Base-by-base conservation (phyloP, 53 echinoderm and acorn worm species). In the Actinopyga echinites region DNA sequence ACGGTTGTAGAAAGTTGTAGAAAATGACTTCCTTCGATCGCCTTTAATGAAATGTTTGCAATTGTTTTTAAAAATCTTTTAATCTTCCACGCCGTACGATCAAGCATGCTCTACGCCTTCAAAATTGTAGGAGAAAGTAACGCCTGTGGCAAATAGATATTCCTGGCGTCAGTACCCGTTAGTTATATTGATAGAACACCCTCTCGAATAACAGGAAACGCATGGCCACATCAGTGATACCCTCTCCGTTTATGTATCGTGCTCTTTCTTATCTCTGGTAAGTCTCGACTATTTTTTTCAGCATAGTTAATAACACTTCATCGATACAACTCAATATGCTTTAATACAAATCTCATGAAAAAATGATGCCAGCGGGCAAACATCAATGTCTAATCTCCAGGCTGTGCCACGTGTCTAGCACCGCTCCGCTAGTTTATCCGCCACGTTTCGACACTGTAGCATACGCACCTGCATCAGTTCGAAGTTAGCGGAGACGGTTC, bases 381-480 rank as follows among this genome's bases (percentile, higher is more conserved):
- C 44, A 71, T 40, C 40, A 43, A 44, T 71, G 71, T 44, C 38
- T 44, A 44, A 71, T 71, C 71, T 71, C 42, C n/a, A 22, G 42
- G 71, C 71, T 43, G 44, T 43, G 71, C 23, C 71, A 71, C 71
- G 71, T 71, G 71, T 40, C 71, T 71, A 71, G 71, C 71, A 43
- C 44, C 43, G 71, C 71, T 25, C 44, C n/a, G 42, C 23, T 71
- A 71, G 71, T 34, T 71, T 22, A 71, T 44, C 71, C 23, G 71
- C 42, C 40, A 71, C 71, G 71, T 71, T 71, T 71, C 71, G 71
- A 71, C 71, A 71, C 68, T 68, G 68, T 68, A 36, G 68, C 68
- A 68, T 68, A 38, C 68, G 68, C 68, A 68, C 68, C 68, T 68
- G 68, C 68, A 38, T 68, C 35, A 33, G 32, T 43, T 40, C 44